Base-by-base conservation (phyloP, 92 coral and sea anemone species). In the Phenganax subtilis region DNA sequence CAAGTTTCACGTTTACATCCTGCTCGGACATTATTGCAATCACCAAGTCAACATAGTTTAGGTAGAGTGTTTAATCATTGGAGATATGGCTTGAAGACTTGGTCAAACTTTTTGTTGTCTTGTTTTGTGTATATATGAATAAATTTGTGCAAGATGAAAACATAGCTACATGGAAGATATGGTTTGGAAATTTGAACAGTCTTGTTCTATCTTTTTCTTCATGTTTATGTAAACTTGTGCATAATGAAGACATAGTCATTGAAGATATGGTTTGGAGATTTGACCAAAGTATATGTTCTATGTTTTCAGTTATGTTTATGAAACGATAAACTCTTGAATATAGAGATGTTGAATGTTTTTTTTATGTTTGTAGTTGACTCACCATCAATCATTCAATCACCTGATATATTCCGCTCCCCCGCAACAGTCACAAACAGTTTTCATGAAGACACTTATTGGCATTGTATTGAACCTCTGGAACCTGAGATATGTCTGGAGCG, bases 401-500 rank as follows among this genome's bases (percentile, higher is more conserved):
- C 91, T 16, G 87, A 91, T 28, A 86, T 90, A 5, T 87, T 88
- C 83, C 92, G 92, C 57, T 90, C 97, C 51, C 92, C 98, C 5
- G 86, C 91, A 7, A 87, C 91, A 55, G 81, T 84, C 1, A 76
- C 77, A 11, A 76, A 85, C 53, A 91, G 85, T 44, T 61, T 25
- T 27, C 82, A 78, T 76, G 98, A 92, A 6, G 94, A 90, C n/a
- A 88, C 92, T 17, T 92, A 86, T 71, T 88, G 97, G 87, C 97
- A 94, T 47, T 85, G 85, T 75, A 82, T 90, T 47, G 97, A 94
- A 81, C 93, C 94, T 0, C 84, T 94, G 69, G 84, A 77, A 10
- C 98, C 98, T 31, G 97, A 94, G 68, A 75, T 94, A 8, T 94
- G 97, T 61, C 86, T 94, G 8, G 91, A 75, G 10, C 94, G 81